Base-by-base conservation (phyloP, 2,888 invertebrate genomes). In the Lampropteryx suffumata region DNA sequence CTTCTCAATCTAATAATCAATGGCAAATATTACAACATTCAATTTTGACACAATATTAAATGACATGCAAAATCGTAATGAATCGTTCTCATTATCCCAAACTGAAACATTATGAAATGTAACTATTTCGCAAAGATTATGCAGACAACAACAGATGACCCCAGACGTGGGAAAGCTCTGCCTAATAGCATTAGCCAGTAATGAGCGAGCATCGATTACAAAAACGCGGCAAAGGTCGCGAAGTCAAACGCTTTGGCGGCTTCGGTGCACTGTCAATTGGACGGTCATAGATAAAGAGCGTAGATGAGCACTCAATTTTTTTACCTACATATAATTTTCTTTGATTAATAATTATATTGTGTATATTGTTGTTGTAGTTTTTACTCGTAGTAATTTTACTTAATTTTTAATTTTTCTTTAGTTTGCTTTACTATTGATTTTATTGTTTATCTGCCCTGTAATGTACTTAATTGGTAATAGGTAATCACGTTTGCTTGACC, bases 181-280 rank as follows among this genome's bases (percentile, higher is more conserved):
- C 50, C 57, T 61, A 58, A 59, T 62, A 62, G 57, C 59, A 62
- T 55, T 52, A 55, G 37, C 49, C 32, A 62, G 53, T 76, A 75
- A 77, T 76, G 74, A 75, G 71, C 52, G 32, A 56, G 61, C 64
- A 69, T 73, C 73, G 73, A 71, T 74, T 74, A 73, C 70, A 68
- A 64, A 61, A 59, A 65, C 64, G 63, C 62, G 49, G 50, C 57
- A 63, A 65, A 68, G 76, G 77, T 77, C 74, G 60, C 55, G 55
- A 60, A 67, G 73, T 69, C 76, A 76, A 69, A 60, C 64, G 67
- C 76, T 79, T 78, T 78, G 76, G 72, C 73, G 75, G 76, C 67
- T 28, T 51, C 36, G 24, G 46, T 41, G 33, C 27, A 47, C 50
- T 68, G 68, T 65, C 69, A 66, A 66, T 65, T 55, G 39, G 29